Conservation (phyloP, 2,113 vertebrate species). For the Cyphomyrus plagiostoma region DNA sequence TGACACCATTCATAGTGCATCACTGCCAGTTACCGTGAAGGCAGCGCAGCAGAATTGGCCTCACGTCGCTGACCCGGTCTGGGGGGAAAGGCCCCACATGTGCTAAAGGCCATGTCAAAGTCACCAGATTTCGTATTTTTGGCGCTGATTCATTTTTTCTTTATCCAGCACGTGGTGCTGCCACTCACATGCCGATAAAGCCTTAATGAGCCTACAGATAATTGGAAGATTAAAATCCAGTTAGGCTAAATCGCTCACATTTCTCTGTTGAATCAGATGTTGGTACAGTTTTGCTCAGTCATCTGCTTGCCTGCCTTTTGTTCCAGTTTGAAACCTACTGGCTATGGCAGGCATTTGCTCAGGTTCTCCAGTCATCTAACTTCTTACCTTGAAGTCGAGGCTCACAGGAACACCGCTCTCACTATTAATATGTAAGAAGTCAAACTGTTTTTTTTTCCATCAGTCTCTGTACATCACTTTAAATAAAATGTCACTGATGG, state of each 20-base stretch:
- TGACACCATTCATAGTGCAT: background rate
- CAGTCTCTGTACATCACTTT: background rate
- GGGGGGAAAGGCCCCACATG: background rate
- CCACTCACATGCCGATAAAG: slow-evolving; percentile 11
- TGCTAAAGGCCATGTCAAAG: background rate
- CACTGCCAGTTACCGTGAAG: background rate
- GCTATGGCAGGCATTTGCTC: background rate
- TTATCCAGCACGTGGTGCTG: background rate
- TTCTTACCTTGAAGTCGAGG: background rate
- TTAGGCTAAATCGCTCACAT: slow-evolving; percentile 2
- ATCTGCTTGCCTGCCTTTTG: background rate
- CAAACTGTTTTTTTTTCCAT: background rate
- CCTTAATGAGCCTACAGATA: slow-evolving; percentile 13
- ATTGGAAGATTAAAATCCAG: slow-evolving; percentile 3
- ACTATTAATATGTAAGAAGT: background rate
- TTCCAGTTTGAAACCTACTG: background rate
- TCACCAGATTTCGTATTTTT: background rate
- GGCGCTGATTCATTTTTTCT: background rate
- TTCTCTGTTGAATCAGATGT: slow-evolving; percentile 18
- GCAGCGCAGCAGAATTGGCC: background rate
- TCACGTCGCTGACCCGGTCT: background rate
- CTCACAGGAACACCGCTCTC: background rate
- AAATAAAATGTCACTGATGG: background rate
- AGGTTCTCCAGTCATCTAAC: background rate
- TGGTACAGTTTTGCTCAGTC: background rate